Conservation (phyloP, 1,140 invertebrate genomes). For the Drosophila punjabiensis region DNA sequence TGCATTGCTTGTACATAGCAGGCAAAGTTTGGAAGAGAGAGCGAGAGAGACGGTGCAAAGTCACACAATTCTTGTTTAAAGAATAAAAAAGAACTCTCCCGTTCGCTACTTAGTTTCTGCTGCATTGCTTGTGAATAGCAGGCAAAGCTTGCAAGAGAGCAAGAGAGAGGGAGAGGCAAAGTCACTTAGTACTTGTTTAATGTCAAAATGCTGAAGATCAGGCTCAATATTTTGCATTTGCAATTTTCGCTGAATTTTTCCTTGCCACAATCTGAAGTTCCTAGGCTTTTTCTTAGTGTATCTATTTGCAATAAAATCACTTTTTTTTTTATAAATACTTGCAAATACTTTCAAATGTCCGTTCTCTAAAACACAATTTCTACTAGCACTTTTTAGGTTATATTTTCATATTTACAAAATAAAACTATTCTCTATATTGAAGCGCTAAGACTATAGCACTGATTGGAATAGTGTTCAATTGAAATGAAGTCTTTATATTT, state of each 20-base stretch:
- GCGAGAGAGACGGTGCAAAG: too few species aligned
- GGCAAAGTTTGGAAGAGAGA: too few species aligned
- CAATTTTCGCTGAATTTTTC: background rate
- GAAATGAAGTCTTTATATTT: slow-evolving; percentile 11
- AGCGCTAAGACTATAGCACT: background rate
- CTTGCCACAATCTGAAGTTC: background rate
- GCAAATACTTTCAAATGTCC: background rate
- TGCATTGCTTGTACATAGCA: too few species aligned
- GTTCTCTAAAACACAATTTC: background rate
- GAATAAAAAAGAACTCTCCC: too few species aligned
- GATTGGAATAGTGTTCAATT: slow-evolving; percentile 15
- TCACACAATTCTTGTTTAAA: too few species aligned
- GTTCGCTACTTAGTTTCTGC: too few species aligned
- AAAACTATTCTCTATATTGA: background rate
- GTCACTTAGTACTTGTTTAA: too few species aligned
- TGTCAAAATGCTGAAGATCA: too few species aligned
- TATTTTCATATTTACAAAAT: background rate
- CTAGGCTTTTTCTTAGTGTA: background rate
- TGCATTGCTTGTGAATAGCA: too few species aligned
- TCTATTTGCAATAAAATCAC: background rate
- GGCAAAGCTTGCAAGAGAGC: too few species aligned
- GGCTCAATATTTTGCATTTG: background rate
- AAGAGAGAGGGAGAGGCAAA: too few species aligned
- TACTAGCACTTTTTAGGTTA: background rate
- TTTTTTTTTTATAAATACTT: background rate